phyloP scores from a whole-genome alignment of 2,888 invertebrate genomes.

The Perithous albicinctus region DNA sequence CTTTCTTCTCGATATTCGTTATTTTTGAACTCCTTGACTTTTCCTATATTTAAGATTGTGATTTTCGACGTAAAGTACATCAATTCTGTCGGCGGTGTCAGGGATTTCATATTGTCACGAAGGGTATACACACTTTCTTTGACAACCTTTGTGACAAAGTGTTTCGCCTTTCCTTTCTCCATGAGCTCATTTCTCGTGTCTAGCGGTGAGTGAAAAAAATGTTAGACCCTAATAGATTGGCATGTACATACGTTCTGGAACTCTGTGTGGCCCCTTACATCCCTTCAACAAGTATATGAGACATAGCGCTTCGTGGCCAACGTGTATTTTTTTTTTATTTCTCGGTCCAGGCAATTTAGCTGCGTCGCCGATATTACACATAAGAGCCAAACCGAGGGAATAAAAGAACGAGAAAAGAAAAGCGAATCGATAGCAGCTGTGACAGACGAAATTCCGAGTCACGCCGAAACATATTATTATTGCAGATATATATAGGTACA shows the following conservation, averaged over 20 bases:
- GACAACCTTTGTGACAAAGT: conserved; percentile 1
- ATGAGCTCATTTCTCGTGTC: conserved; percentile 2
- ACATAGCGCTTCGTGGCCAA: neutral
- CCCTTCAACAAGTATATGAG: conserved; percentile 4
- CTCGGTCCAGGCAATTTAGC: conserved; percentile 19
- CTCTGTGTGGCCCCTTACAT: neutral
- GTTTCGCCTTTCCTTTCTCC: conserved; percentile 14
- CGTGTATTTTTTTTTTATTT: conserved; percentile 20
- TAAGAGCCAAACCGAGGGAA: neutral
- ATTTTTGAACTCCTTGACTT: no score
- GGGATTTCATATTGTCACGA: neutral
- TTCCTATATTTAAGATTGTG: no score
- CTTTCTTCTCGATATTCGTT: no score
- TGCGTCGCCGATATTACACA: neutral
- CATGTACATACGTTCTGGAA: neutral
- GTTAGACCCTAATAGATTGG: conserved; percentile 15
- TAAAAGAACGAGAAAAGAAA: neutral
- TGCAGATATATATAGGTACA: neutral
- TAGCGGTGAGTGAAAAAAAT: conserved; percentile 8
- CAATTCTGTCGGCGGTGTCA: no score
- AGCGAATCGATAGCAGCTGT: no score
- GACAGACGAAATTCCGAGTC: conserved; percentile 18
- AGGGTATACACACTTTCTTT: neutral
- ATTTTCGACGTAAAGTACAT: no score
- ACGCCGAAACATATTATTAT: conserved; percentile 23